These are phyloP conservation scores for Tolypeutes matacus DNA, from an alignment of 2,797 vertebrate species.

Conservation along the genomic window DNA sequence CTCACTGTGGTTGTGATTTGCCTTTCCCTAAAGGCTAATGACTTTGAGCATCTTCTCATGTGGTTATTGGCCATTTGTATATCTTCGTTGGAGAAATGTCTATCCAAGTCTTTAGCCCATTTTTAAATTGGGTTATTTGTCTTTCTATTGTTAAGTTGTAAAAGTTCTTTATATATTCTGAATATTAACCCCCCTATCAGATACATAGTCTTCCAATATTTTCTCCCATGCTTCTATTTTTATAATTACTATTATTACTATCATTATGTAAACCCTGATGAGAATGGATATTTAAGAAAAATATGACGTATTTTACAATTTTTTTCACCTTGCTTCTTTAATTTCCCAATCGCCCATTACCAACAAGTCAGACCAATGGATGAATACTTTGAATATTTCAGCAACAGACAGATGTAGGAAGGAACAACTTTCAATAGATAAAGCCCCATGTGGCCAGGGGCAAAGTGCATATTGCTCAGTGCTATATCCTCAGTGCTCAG, in stretches of 20 bases:
- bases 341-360: neutral
- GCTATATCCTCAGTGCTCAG: neutral
- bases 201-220: no score
- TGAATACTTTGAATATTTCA: neutral
- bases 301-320: neutral
- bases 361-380: neutral
- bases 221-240: neutral
- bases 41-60: no score
- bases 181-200: no score
- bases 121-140: no score
- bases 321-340: neutral
- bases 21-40: no score
- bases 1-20: no score
- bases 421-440: neutral
- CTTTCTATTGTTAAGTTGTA: no score
- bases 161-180: no score
- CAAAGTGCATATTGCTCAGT: neutral
- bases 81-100: no score
- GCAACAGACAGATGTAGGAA: neutral
- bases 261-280: neutral
- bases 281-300: neutral
- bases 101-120: no score
- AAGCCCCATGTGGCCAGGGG: neutral
- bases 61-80: no score
- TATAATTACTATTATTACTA: neutral